Percentiles rank a stretch among this genome's conserved stretches.
Conservation (phyloP, 2,797 vertebrate species). For the Hephaestus fuliginosus region DNA sequence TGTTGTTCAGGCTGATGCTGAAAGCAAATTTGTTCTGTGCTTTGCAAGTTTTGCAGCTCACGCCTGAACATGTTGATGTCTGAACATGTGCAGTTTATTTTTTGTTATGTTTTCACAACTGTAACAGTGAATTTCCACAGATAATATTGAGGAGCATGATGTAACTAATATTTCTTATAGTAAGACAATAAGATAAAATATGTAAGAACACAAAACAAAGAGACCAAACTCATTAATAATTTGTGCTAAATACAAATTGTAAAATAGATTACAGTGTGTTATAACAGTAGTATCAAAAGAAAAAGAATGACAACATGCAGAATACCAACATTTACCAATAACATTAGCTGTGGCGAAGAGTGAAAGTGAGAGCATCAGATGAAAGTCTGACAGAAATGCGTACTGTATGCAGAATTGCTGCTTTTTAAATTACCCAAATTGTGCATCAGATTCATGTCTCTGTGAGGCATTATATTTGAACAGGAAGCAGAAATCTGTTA, state of each 20-base stretch:
- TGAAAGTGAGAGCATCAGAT: conserved; percentile 1
- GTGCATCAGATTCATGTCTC: background rate
- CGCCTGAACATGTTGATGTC: conserved; percentile 13
- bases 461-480: background rate
- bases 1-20: conserved; percentile 52
- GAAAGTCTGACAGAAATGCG: background rate
- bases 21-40: conserved; percentile 22
- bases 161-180: background rate
- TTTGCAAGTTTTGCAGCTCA: conserved; percentile 21
- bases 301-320: background rate
- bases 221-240: background rate
- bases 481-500: background rate
- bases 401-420: background rate
- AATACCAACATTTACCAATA: background rate
- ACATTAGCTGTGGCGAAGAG: background rate
- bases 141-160: background rate
- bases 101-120: background rate
- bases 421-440: conserved; percentile 8
- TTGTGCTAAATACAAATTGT: background rate
- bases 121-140: background rate
- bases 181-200: background rate
- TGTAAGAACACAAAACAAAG: background rate
- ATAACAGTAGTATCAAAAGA: background rate
- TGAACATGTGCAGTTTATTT: background rate
- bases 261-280: conserved; percentile 8